Conservation (phyloP, 2,113 vertebrate species). For the Rhinopomastus cyanomelas region DNA sequence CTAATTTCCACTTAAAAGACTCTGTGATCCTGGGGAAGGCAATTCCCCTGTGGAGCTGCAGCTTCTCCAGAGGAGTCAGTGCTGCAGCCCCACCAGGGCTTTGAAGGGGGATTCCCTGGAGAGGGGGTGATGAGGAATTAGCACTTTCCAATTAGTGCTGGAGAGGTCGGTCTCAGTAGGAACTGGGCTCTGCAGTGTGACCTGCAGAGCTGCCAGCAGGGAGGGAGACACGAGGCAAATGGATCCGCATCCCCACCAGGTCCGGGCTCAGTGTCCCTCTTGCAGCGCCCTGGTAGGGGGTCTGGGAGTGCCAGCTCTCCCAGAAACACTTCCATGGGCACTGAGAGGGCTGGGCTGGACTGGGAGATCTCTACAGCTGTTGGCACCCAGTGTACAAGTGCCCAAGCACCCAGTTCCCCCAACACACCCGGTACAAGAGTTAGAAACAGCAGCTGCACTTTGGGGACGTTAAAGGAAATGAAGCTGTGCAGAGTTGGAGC, state of each 20-base stretch:
- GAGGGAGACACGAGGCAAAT: background rate
- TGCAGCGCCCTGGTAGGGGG: background rate
- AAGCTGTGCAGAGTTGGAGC: background rate
- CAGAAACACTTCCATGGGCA: background rate
- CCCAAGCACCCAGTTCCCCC: background rate
- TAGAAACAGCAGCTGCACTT: background rate
- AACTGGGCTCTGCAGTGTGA: background rate
- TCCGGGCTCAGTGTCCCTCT: background rate
- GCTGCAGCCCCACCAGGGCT: background rate
- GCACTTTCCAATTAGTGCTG: background rate
- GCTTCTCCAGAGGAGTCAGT: background rate
- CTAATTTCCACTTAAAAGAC: conserved; percentile 18
- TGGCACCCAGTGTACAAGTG: background rate
- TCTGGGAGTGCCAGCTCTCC: background rate
- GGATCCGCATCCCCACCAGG: fast-evolving
- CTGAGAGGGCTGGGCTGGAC: background rate
- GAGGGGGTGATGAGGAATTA: background rate
- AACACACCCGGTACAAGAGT: background rate
- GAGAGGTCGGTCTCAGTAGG: background rate
- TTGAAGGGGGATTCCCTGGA: background rate
- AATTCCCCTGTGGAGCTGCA: background rate
- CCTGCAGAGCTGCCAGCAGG: background rate
- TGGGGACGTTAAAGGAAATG: background rate
- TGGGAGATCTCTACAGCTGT: background rate
- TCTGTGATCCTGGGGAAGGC: background rate